A percentile compares a stretch with the other conserved stretches of the same genome.
Conservation (phyloP, 2,113 vertebrate genomes). For the Bostrychus sinensis region DNA sequence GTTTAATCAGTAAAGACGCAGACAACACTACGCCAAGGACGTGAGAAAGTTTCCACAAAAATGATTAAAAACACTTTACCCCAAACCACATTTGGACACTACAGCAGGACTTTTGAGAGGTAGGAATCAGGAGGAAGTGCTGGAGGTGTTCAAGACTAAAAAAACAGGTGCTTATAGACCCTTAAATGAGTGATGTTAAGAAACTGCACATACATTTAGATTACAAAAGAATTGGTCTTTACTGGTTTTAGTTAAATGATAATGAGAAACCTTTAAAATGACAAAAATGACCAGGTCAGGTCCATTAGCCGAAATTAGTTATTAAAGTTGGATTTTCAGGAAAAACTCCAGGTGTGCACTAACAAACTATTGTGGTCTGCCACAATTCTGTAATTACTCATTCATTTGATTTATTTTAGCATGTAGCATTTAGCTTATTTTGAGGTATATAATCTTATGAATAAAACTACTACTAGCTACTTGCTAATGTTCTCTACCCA, state of each 20-base stretch:
- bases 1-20: constrained; percentile 19
- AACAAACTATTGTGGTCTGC: no score
- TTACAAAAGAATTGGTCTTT: no score
- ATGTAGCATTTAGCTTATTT: background rate
- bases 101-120: constrained; percentile 55
- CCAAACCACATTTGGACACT: constrained; percentile 54
- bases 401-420: background rate
- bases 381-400: no score
- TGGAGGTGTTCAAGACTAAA: constrained; percentile 2
- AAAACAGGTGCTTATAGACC: background rate
- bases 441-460: background rate
- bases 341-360: no score
- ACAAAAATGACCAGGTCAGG: no score
- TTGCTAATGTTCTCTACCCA: background rate
- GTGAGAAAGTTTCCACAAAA: constrained; percentile 46
- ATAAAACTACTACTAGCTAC: background rate
- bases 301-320: no score
- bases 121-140: constrained; percentile 28
- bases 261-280: no score
- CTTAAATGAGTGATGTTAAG: background rate
- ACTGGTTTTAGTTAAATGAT: no score
- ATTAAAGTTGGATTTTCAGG: no score
- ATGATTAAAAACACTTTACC: constrained; percentile 46
- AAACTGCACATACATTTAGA: no score
- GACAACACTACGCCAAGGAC: constrained; percentile 7